Evolutionary conservation across 2,113 vertebrate species (phyloP).

Genomic region (Argyrosomus japonicus): DNA sequence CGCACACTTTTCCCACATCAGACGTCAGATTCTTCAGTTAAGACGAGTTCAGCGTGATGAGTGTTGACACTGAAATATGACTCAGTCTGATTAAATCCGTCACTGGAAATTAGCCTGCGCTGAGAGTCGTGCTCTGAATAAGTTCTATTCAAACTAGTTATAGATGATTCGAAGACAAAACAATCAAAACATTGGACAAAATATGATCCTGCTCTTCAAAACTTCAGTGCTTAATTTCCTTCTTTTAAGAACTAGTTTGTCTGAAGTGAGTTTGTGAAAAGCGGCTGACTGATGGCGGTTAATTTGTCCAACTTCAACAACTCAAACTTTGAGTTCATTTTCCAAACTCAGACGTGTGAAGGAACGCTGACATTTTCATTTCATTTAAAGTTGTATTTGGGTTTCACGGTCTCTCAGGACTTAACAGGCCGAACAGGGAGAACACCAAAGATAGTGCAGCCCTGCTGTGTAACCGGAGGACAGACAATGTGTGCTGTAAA

Average conservation of each 20-base stretch:
- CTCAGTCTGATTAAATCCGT: not conserved
- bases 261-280: not conserved
- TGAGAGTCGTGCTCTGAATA: not conserved
- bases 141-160: too few species aligned
- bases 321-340: not conserved
- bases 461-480: not conserved
- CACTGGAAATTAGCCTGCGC: not conserved
- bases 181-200: too few species aligned
- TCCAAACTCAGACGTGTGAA: not conserved
- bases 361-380: slow-evolving; percentile 2
- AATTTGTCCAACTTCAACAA: not conserved
- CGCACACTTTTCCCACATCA: not conserved
- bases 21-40: too few species aligned
- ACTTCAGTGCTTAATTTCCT: too few species aligned
- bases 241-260: not conserved
- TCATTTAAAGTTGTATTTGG: not conserved
- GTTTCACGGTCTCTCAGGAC: not conserved
- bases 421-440: not conserved
- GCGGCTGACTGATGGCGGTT: not conserved
- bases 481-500: not conserved
- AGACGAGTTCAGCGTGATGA: not conserved
- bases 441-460: not conserved
- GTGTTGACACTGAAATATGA: not conserved
- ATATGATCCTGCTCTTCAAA: too few species aligned
- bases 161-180: not conserved